Evolutionary conservation across 2,888 invertebrate genomes (phyloP).

Genomic region (Tinea pellionella): DNA sequence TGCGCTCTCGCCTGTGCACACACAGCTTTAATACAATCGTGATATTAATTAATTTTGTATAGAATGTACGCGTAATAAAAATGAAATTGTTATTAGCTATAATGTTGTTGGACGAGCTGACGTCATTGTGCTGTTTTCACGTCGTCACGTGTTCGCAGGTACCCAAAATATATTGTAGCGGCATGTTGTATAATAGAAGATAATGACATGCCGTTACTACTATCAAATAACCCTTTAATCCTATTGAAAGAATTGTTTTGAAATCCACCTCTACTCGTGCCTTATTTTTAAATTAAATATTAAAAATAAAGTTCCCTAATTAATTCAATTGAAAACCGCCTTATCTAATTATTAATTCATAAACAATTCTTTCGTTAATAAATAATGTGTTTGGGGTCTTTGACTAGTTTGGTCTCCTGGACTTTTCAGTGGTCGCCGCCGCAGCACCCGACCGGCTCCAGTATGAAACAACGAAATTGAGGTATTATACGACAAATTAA

Average conservation of each 20-base stretch:
- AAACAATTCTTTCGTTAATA: background rate
- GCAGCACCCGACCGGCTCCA: conserved; percentile 27
- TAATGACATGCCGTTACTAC: background rate
- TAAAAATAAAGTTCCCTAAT: too few species aligned
- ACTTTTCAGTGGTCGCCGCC: conserved; percentile 60
- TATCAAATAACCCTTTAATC: background rate
- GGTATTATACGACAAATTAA: conserved; percentile 34
- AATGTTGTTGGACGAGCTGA: background rate
- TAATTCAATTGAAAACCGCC: too few species aligned
- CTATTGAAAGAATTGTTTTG: background rate
- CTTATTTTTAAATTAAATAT: background rate
- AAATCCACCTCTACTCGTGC: background rate
- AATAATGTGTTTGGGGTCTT: background rate
- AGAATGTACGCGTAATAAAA: background rate
- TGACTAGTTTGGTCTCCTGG: conserved; percentile 26
- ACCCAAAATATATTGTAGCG: background rate
- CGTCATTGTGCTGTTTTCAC: background rate
- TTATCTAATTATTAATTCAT: too few species aligned
- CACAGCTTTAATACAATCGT: background rate
- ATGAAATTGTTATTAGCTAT: background rate
- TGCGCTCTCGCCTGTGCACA: background rate
- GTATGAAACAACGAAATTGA: conserved; percentile 34
- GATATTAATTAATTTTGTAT: conserved; percentile 1
- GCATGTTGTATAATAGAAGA: background rate
- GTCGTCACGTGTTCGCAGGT: conserved; percentile 1